These are phyloP conservation scores for Branchinecta lindahli DNA, from an alignment of 1,140 invertebrate species.

Conservation along the genomic window DNA sequence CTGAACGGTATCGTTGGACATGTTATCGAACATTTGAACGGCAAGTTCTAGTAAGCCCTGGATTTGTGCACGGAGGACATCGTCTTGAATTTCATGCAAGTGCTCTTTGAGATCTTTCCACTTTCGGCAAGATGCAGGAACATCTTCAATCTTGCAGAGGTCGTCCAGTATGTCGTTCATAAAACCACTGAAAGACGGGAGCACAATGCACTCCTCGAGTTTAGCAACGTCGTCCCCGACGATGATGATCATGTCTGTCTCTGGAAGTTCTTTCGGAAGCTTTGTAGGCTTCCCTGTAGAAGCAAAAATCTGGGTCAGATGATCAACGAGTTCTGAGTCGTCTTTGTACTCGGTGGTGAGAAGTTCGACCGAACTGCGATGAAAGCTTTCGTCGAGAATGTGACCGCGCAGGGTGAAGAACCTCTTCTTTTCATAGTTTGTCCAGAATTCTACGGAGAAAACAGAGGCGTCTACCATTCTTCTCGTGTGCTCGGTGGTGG, in stretches of 20 bases:
- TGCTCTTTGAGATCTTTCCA: not conserved
- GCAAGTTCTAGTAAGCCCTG: not conserved
- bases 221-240: not conserved
- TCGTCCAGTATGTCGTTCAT: not conserved
- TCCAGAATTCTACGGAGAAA: not conserved
- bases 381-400: not conserved
- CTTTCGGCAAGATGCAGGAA: not conserved
- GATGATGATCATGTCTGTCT: not conserved
- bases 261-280: not conserved
- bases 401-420: not conserved
- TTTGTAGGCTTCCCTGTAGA: not conserved
- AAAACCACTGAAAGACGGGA: constrained; percentile 6
- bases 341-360: not conserved
- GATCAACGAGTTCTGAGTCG: not conserved
- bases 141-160: not conserved
- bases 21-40: not conserved
- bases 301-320: not conserved
- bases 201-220: not conserved
- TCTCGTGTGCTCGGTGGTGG: not conserved
- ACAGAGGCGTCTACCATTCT: not conserved
- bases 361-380: not conserved
- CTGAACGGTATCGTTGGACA: not conserved
- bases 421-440: not conserved
- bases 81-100: constrained; percentile 1
- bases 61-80: not conserved